Conservation (phyloP, 1,140 invertebrate genomes). For the Nasonia vitripennis region DNA sequence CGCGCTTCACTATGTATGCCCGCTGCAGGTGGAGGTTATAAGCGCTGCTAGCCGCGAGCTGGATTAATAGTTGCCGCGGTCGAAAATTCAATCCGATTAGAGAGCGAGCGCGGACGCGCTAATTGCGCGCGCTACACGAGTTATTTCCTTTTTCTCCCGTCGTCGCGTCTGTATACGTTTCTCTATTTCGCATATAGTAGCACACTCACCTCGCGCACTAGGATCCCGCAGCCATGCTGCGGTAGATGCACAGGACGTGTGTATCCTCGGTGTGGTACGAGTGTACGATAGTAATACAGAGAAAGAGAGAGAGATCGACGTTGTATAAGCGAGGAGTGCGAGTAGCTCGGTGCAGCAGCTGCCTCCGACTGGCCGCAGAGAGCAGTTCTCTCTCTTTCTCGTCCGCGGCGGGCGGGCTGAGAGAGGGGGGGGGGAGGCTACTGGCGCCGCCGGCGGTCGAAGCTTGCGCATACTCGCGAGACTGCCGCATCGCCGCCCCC, state of each 20-base stretch:
- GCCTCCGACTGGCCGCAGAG: not conserved
- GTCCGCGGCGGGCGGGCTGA: not conserved
- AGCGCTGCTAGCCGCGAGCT: not conserved
- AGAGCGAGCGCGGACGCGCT: not conserved
- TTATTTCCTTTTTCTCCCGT: not conserved
- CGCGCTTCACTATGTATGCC: not conserved
- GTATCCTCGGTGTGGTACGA: too few relatives aligned
- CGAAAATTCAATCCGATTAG: conserved; percentile 33
- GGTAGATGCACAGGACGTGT: too few relatives aligned
- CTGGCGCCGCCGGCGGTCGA: conserved; percentile 64
- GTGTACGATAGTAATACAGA: not conserved
- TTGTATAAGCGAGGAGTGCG: not conserved
- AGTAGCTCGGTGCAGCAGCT: conserved; percentile 47
- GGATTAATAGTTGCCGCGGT: conserved; percentile 25
- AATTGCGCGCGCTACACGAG: not conserved
- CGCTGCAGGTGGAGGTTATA: too few relatives aligned
- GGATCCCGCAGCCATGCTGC: not conserved
- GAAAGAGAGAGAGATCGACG: not conserved
- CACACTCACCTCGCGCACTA: not conserved
- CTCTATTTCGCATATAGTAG: not conserved
- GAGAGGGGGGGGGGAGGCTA: conserved; percentile 54
- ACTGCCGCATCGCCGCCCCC: not conserved
- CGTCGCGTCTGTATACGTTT: too few relatives aligned
- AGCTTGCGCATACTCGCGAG: conserved; percentile 70
- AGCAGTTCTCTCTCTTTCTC: conserved; percentile 51